A percentile compares a stretch with the other conserved stretches of the same genome.
Evolutionary conservation across 1,140 invertebrate species (phyloP).

Genomic region (Dinoponera quadriceps): DNA sequence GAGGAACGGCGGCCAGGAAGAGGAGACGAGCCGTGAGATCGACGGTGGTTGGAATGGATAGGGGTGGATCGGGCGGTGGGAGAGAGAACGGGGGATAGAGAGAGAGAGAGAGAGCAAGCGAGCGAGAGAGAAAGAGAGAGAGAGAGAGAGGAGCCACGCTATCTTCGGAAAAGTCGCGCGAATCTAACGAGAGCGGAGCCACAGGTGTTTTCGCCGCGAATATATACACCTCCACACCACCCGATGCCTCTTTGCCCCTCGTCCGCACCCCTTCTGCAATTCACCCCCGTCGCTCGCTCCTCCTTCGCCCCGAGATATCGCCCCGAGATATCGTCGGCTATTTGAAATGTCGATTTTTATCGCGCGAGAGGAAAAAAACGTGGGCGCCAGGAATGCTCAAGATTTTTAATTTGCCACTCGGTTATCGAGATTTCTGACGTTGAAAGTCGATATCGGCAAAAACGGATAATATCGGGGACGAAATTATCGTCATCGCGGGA

Average conservation of each 20-base stretch:
- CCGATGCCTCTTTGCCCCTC: conserved; percentile 10
- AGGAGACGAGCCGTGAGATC: conserved; percentile 54
- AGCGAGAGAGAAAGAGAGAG: conserved; percentile 2
- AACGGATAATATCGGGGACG: no score
- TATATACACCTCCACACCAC: conserved; percentile 63
- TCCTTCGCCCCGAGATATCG: conserved; percentile 49
- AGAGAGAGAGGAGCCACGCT: conserved; percentile 35
- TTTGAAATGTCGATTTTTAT: background rate
- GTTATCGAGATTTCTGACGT: no score
- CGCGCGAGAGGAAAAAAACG: no score
- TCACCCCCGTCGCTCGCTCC: conserved; percentile 44
- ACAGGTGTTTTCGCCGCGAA: conserved; percentile 75
- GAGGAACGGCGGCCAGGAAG: background rate
- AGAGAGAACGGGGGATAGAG: conserved; percentile 30
- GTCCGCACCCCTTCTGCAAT: conserved; percentile 23
- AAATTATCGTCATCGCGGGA: no score
- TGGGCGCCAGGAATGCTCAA: background rate
- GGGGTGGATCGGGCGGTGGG: conserved; percentile 8
- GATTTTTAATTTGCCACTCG: conserved; percentile 12
- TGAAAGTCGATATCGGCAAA: no score
- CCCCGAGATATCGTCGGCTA: background rate
- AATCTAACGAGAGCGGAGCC: conserved; percentile 75
- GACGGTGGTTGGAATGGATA: conserved; percentile 55
- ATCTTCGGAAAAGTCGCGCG: conserved; percentile 76
- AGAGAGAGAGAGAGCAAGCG: conserved; percentile 10